These are phyloP conservation scores for Lycopodina hypogea DNA, from an alignment of 37 sponge, comb jelly and placozoan species.

Conservation along the genomic window DNA sequence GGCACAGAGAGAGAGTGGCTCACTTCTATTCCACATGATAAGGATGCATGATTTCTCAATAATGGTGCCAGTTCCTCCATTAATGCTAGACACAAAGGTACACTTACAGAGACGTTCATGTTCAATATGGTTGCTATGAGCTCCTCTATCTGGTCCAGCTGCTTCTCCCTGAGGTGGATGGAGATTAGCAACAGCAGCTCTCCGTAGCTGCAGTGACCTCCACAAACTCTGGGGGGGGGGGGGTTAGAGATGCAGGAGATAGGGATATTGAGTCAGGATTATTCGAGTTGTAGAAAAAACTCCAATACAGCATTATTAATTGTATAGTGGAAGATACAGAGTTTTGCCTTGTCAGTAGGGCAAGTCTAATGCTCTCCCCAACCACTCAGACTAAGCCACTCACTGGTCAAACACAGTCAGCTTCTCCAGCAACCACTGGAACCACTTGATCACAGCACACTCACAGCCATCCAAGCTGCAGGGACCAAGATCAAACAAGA, in stretches of 20 bases:
- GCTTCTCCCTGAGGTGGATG: slow-evolving; percentile 76
- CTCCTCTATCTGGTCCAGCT: slow-evolving; percentile 61
- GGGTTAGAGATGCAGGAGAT: background rate
- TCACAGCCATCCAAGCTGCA: slow-evolving; percentile 58
- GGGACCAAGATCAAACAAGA: background rate
- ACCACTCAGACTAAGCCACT: background rate
- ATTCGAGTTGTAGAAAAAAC: too few relatives aligned
- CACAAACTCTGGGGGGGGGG: slow-evolving; percentile 31
- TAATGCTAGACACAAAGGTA: too few relatives aligned
- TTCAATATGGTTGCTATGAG: slow-evolving; percentile 58
- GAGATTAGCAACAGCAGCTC: slow-evolving; percentile 75
- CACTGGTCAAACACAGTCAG: slow-evolving; percentile 59
- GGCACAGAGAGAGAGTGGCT: too few relatives aligned
- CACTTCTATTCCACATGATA: too few relatives aligned
- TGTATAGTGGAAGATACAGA: too few relatives aligned
- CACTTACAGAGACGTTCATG: slow-evolving; percentile 60
- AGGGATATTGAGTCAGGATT: background rate
- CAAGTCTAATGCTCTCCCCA: background rate
- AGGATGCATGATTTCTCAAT: too few relatives aligned
- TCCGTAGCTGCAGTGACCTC: slow-evolving; percentile 53
- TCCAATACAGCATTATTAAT: too few relatives aligned
- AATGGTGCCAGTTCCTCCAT: too few relatives aligned
- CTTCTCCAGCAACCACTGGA: slow-evolving; percentile 72
- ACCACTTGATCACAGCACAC: slow-evolving; percentile 58
- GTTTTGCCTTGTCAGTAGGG: too few relatives aligned